A percentile compares a stretch with the other conserved stretches of the same genome.
These are phyloP conservation scores for Ecliptopera silaceata DNA, from an alignment of 2,888 invertebrate genomes.

Conservation along the genomic window DNA sequence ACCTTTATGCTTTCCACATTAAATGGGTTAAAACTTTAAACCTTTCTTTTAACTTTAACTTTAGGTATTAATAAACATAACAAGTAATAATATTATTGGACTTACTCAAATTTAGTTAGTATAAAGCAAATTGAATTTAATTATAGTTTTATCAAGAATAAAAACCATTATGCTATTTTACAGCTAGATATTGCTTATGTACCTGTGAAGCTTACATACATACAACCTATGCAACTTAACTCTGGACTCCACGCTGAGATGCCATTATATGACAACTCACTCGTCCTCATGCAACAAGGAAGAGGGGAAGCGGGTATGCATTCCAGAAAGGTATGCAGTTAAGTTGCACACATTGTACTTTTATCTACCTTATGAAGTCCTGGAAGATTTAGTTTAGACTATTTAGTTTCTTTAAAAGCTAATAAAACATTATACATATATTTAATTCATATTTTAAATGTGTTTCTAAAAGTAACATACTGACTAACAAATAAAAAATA, in stretches of 20 bases:
- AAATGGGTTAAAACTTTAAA: not conserved
- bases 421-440: too few relatives aligned
- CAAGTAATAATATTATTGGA: not conserved
- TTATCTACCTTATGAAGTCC: not conserved
- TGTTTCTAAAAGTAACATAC: not conserved
- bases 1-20: not conserved
- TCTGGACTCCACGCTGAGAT: too few relatives aligned
- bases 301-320: too few relatives aligned
- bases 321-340: too few relatives aligned
- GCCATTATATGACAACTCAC: too few relatives aligned
- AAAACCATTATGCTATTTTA: not conserved
- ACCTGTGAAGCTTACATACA: not conserved
- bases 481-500: not conserved
- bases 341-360: too few relatives aligned
- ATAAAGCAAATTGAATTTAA: too few relatives aligned
- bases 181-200: not conserved
- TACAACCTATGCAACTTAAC: too few relatives aligned
- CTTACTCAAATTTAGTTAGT: not conserved
- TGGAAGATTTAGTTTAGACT: not conserved
- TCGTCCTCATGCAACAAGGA: too few relatives aligned
- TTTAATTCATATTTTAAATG: too few relatives aligned
- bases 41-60: too few relatives aligned
- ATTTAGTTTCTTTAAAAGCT: not conserved
- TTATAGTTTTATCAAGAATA: not conserved
- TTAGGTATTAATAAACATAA: not conserved